phyloP scores from a whole-genome alignment of 2,797 vertebrate species.

The Gephyroberyx darwinii region DNA sequence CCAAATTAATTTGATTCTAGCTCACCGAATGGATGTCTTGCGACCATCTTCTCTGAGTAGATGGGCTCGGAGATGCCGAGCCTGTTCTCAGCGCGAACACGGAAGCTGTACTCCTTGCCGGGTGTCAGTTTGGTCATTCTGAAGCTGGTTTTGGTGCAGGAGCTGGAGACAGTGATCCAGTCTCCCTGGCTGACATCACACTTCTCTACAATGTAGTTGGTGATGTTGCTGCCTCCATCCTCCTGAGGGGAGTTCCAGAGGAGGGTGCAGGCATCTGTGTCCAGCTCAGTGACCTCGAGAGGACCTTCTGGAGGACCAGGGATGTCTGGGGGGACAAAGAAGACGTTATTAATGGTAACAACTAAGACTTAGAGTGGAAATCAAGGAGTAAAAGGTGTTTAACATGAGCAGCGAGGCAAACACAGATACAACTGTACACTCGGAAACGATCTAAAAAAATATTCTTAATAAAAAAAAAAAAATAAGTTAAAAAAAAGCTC shows the following conservation, averaged over 20 bases:
- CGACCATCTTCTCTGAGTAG: slow-evolving; percentile 89
- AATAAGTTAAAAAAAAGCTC: too few species aligned
- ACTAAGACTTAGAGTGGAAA: too few species aligned
- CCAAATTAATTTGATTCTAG: slow-evolving; percentile 18
- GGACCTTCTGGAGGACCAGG: slow-evolving; percentile 95
- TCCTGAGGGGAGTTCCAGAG: slow-evolving; percentile 95
- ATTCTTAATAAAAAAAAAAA: not conserved
- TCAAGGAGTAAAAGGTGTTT: not conserved
- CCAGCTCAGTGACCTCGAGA: slow-evolving; percentile 90
- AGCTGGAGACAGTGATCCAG: slow-evolving; percentile 89
- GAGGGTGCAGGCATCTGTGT: slow-evolving; percentile 93
- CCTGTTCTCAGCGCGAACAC: slow-evolving; percentile 96
- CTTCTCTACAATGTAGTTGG: slow-evolving; percentile 96
- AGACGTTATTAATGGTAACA: slow-evolving; percentile 2
- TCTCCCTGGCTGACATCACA: slow-evolving; percentile 95
- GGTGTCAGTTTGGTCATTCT: slow-evolving; percentile 90
- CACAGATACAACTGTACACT: too few species aligned
- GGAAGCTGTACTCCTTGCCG: slow-evolving; percentile 94
- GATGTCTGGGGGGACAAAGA: slow-evolving; percentile 81
- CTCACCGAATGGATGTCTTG: slow-evolving; percentile 94
- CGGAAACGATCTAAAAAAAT: too few species aligned
- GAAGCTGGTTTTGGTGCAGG: slow-evolving; percentile 95
- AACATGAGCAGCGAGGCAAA: not conserved
- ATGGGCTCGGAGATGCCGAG: slow-evolving; percentile 95
- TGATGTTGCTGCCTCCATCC: slow-evolving; percentile 97